These are phyloP conservation scores for Ochotona princeps DNA, from an alignment of 2,113 vertebrate genomes.

Conservation along the genomic window DNA sequence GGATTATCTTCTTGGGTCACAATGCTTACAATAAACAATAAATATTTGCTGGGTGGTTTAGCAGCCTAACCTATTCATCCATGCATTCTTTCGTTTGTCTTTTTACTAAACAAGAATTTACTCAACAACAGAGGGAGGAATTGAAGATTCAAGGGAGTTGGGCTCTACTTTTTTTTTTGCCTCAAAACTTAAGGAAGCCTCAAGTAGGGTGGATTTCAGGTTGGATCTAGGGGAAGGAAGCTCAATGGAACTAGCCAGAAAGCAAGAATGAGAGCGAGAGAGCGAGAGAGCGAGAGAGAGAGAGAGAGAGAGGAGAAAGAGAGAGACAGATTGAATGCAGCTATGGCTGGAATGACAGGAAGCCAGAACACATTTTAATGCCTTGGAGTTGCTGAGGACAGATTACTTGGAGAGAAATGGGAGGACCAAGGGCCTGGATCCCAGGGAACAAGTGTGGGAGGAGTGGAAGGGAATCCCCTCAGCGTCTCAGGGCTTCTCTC, in stretches of 20 bases:
- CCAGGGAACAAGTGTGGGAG: slow-evolving; percentile 20
- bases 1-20: slow-evolving; percentile 6
- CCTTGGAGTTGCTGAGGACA: slow-evolving; percentile 10
- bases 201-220: slow-evolving; percentile 10
- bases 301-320: slow-evolving; percentile 20
- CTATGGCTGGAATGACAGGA: neutral
- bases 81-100: slow-evolving; percentile 45
- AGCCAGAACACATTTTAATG: neutral
- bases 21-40: slow-evolving; percentile 8
- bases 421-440: neutral
- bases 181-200: neutral
- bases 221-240: neutral
- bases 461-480: neutral
- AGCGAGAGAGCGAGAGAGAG: slow-evolving; percentile 41
- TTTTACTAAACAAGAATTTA: slow-evolving; percentile 52
- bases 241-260: slow-evolving; percentile 1
- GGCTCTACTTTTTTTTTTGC: neutral
- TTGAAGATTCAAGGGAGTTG: neutral
- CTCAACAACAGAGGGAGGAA: neutral
- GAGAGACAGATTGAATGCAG: slow-evolving; percentile 18
- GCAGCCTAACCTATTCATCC: slow-evolving; percentile 22
- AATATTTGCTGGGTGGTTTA: slow-evolving; percentile 31
- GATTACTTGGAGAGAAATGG: slow-evolving; percentile 36
- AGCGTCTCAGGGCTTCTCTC: neutral
- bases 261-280: neutral